Base-by-base conservation (phyloP, 2,113 vertebrate genomes). In the Centropus bengalensis region DNA sequence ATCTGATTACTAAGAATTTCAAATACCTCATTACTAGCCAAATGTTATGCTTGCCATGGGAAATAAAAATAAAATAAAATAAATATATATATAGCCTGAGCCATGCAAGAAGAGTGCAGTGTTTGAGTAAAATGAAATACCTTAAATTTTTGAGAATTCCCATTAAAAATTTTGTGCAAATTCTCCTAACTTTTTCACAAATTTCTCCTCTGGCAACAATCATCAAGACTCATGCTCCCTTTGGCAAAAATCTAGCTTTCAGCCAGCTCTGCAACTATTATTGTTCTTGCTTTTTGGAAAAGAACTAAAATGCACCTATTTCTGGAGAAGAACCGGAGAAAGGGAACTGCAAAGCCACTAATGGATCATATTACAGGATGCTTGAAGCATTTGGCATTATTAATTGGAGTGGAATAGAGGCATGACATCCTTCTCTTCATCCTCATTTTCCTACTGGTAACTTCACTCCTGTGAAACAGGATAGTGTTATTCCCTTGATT, bases 271-370 rank as follows among this genome's bases (percentile, higher is more conserved):
- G 22, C 18, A 79, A 85, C 82, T 55, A 71, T 42, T 63, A 54
- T 76, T 89, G 27, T 73, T 86, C 20, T 52, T 77, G 33, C 12
- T 93, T 88, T 87, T 82, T 85, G 63, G 51, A 94, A 76, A 21
- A 82, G 54, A 95, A 87, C 42, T 76, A 38, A 91, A 94, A 85
- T 47, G 18, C 28, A 81, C 60, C 84, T 94, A 62, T 92, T 95
- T 94, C 42, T 67, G 87, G 67, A 89, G 47, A 32, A 94, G 87
- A 91, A 82, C 9, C 5, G 21, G 21, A 78, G 55, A 90, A 30
- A 63, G 16, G 16, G 64, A 94, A 42, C 62, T 94, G 75, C 71
- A 86, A 88, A 91, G 33, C 33, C 71, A 66, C 92, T 94, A 95
- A 93, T 90, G 38, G 51, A 58, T 82, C 26, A 15, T 23, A 93